Evolutionary conservation across 2,888 invertebrate species (phyloP), one percentile per base, ranked within the genome.

Genomic region (Drosophila subsilvestris): DNA sequence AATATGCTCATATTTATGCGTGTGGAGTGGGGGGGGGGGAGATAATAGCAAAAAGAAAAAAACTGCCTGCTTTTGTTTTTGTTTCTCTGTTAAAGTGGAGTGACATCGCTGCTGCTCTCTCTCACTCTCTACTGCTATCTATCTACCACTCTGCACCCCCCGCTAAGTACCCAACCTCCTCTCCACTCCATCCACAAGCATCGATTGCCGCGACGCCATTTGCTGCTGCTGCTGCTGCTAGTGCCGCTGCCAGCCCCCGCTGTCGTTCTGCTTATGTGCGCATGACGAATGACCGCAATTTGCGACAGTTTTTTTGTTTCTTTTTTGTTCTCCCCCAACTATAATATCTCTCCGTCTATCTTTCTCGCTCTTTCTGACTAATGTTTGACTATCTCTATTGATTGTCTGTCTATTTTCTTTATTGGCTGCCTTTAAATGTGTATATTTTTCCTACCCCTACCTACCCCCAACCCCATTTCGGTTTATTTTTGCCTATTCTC

Each of bases 211-310:
- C 83, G 86, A 71, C 82, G 82, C 82, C 82, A 82, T 82, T 82
- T 88, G 82, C 77, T 71, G 58, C 51, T 45, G 62, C 42, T 67
- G 63, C 43, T 51, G 70, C 45, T 37, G 45, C 20, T 74, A 63
- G 61, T 74, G 10, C 56, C 65, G 65, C 17, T 54, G 20, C 72
- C 73, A 63, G 20, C 74, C 73, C 63, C 55, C 51, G 56, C 58
- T 53, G 55, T 65, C 85, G 86, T 88, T 87, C 78, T 89, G 90
- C 81, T 90, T 72, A 88, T 88, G 83, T 90, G 91, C 90, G 90
- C 90, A 90, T 90, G 90, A 90, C 90, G 90, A 91, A 91, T 90
- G 90, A 90, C 91, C 91, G 91, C 89, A 90, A 90, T 90, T 89
- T 89, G 84, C 86, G 88, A 89, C 89, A 90, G 89, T 90, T 90